These are phyloP conservation scores for Catharus fuscescens DNA, from an alignment of 2,113 vertebrate genomes.

Conservation along the genomic window DNA sequence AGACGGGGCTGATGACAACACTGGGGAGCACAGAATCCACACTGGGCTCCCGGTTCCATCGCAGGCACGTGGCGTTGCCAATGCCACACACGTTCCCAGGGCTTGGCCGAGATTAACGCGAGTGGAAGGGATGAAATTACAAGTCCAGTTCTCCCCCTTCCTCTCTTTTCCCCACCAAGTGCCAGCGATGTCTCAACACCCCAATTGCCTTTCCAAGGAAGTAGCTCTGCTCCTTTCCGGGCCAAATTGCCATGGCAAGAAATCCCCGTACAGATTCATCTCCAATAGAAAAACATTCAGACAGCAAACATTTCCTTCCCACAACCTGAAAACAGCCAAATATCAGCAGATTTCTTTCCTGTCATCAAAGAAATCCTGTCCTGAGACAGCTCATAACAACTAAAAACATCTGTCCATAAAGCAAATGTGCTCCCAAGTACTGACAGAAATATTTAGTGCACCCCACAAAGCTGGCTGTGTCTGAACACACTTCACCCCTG, in stretches of 20 bases:
- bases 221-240: background rate
- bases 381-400: background rate
- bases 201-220: background rate
- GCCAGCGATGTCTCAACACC: background rate
- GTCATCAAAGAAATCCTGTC: background rate
- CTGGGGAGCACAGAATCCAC: background rate
- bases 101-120: accelerated
- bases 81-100: accelerated
- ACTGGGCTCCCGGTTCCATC: accelerated
- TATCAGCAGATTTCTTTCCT: background rate
- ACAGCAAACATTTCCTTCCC: background rate
- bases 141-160: background rate
- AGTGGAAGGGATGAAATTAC: background rate
- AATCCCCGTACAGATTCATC: background rate
- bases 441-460: background rate
- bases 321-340: background rate
- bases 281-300: background rate
- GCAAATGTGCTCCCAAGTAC: background rate
- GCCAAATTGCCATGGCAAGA: background rate
- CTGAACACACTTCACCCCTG: background rate
- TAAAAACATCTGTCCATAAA: background rate
- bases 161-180: background rate
- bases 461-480: background rate
- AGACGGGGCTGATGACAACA: background rate
- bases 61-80: accelerated